These are phyloP conservation scores for Artibeus jamaicensis DNA, from an alignment of 2,797 vertebrate genomes.

Conservation along the genomic window DNA sequence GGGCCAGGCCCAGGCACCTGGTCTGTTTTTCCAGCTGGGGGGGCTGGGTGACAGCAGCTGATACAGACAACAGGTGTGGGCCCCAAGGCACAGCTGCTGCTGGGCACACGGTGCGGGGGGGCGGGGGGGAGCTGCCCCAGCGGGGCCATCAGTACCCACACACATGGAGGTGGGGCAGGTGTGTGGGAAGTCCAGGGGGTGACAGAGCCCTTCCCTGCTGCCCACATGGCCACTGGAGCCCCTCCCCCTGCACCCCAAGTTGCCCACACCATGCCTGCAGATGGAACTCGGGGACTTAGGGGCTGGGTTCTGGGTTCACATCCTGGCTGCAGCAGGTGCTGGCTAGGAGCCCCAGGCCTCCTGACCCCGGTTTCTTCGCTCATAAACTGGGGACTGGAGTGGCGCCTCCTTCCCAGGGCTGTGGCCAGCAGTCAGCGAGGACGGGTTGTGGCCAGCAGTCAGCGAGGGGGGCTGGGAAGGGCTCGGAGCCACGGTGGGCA, in stretches of 20 bases:
- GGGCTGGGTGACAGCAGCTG: constrained; percentile 46
- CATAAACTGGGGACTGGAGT: not conserved
- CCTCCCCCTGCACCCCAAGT: no score
- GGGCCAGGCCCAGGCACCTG: not conserved
- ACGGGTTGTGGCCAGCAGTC: no score
- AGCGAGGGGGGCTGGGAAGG: not conserved
- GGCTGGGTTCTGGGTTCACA: not conserved
- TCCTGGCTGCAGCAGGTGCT: not conserved
- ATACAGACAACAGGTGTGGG: constrained; percentile 41
- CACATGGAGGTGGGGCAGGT: not conserved
- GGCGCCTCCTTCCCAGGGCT: not conserved
- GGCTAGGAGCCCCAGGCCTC: not conserved
- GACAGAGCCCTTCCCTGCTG: not conserved
- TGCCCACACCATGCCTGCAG: fast-evolving
- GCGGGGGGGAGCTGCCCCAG: not conserved
- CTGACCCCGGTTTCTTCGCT: not conserved
- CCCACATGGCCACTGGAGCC: fast-evolving
- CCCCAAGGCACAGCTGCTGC: not conserved
- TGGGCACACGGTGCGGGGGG: constrained; percentile 49
- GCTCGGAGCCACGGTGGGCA: not conserved
- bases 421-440: not conserved
- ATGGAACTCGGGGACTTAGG: not conserved
- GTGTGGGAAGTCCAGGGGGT: not conserved
- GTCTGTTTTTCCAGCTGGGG: constrained; percentile 13
- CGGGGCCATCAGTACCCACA: not conserved